phyloP scores from a whole-genome alignment of 2,888 invertebrate species.

The Platycnemis pennipes region DNA sequence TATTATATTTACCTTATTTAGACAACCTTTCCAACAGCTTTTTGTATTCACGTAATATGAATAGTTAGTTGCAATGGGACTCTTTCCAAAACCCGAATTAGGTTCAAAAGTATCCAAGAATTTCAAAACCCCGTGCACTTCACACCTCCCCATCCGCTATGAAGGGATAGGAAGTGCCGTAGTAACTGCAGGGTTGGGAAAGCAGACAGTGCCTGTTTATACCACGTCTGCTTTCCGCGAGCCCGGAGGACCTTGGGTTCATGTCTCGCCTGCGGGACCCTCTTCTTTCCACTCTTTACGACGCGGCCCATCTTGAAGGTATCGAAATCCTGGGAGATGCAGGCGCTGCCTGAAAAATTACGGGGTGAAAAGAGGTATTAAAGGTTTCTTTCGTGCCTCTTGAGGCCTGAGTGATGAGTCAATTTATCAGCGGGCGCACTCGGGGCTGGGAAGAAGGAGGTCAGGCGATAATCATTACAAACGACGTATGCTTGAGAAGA shows the following conservation, averaged over 20 bases:
- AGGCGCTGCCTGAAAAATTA: not conserved
- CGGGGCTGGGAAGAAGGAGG: not conserved
- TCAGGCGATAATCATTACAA: slow-evolving; percentile 31
- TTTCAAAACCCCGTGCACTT: no score
- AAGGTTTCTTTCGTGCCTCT: not conserved
- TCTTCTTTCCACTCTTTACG: not conserved
- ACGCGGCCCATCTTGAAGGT: not conserved
- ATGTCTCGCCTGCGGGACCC: not conserved
- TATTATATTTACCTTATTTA: no score
- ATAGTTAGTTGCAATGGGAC: no score
- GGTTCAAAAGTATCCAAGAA: no score
- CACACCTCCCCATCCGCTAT: not conserved
- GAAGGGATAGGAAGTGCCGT: not conserved
- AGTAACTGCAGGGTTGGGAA: not conserved
- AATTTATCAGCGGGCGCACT: slow-evolving; percentile 6
- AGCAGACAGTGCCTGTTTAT: not conserved
- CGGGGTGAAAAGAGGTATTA: not conserved
- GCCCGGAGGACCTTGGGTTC: not conserved
- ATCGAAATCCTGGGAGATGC: not conserved
- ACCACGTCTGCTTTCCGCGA: not conserved
- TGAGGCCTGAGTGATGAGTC: not conserved
- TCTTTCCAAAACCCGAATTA: no score
- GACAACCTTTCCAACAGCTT: no score
- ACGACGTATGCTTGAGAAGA: not conserved
- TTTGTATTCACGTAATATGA: no score